Evolutionary conservation across 2,797 vertebrate species (phyloP), one percentile per base, ranked within the genome.

Genomic region (Hyperoplus immaculatus): DNA sequence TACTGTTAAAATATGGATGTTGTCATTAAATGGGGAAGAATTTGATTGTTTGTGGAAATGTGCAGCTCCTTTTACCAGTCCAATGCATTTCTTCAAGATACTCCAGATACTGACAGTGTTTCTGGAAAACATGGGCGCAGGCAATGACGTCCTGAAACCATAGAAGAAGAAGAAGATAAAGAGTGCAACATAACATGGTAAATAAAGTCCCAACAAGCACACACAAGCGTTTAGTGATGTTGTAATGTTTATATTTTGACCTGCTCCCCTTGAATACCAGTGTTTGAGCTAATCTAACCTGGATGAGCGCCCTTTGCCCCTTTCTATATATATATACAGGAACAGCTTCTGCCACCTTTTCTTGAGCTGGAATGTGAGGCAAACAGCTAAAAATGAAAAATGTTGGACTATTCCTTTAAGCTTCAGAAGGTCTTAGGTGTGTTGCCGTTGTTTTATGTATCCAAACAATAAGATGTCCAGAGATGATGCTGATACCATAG

Each of bases 1-100:
- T 29, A 29, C 29, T 29, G 29, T 29, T 29, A 29, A 7, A 0
- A 49, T 61, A 10, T 1, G 10, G 14, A 54, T 49, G 49, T 6
- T 29, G 1, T 54, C 42, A 6, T 1, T 51, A 21, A 3, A 21
- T 2, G 0, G 45, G 16, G 43, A 45, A 15, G 15, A 5, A 43
- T 46, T 21, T 46, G 2, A 59, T 47, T 39, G 7, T 0, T 0
- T 68, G 5, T 43, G 15, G 47, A 60, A 50, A 69, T 16, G 11
- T 47, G 38, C 2, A 0, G 3, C 10, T 53, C 80, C 96, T 97
- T 21, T 29, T 91, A 99, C 98, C 96, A 98, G 88, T 88, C 98
- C 98, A 16, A 99, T 98, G 86, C 98, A 99, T 88, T 98, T 99
- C 88, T 97, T 99, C 80, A 99, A 93, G 85, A 99, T 98, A 81